Percentiles rank a stretch among this genome's conserved stretches.
Evolutionary conservation across 2,888 invertebrate species (phyloP).

Genomic region (Acronicta psi): DNA sequence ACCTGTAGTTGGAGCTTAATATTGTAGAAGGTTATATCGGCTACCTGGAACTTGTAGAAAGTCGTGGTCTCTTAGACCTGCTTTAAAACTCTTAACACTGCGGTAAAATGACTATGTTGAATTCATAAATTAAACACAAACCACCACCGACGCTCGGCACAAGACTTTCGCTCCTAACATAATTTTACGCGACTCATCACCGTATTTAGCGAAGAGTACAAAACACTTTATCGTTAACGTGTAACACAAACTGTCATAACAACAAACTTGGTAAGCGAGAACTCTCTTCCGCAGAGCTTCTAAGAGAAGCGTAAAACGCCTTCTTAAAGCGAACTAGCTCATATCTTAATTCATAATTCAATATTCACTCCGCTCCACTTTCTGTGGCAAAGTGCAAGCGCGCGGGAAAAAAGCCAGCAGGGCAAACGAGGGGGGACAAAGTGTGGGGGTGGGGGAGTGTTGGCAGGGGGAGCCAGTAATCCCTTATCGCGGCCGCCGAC

Average conservation of each 20-base stretch:
- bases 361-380: constrained; percentile 74
- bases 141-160: neutral
- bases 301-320: constrained; percentile 47
- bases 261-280: constrained; percentile 49
- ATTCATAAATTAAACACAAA: neutral
- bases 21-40: constrained; percentile 32
- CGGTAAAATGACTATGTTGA: neutral
- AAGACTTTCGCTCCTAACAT: constrained; percentile 8
- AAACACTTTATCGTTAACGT: constrained; percentile 47
- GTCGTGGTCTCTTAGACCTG: neutral
- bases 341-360: constrained; percentile 86
- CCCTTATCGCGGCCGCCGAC: constrained; percentile 82
- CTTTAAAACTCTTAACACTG: neutral
- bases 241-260: constrained; percentile 53
- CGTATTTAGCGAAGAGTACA: constrained; percentile 34
- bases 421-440: constrained; percentile 58
- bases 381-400: constrained; percentile 80
- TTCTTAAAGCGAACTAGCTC: constrained; percentile 63
- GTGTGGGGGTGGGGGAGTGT: constrained; percentile 50
- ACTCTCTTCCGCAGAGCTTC: constrained; percentile 38
- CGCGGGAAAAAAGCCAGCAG: constrained; percentile 80
- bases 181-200: constrained; percentile 14
- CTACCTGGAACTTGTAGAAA: constrained; percentile 12
- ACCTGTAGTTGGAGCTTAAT: constrained; percentile 36
- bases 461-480: constrained; percentile 69